These are phyloP conservation scores for Drosophila subquinaria DNA, from an alignment of 2,888 invertebrate species.

Conservation along the genomic window DNA sequence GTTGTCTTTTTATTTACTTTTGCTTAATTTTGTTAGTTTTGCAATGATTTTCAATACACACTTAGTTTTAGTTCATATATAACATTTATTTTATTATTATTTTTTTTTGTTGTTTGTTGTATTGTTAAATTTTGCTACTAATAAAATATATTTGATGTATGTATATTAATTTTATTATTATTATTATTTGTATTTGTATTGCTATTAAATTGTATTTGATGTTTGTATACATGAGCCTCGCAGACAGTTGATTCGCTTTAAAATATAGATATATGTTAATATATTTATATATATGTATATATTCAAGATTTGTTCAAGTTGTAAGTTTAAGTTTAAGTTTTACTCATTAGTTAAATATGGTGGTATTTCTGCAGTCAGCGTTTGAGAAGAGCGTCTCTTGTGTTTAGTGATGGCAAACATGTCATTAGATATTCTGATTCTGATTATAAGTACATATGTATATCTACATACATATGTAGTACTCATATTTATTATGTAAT, in stretches of 20 bases:
- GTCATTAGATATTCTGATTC: conserved; percentile 39
- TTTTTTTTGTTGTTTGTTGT: conserved; percentile 43
- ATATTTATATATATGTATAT: conserved; percentile 27
- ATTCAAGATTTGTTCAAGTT: conserved; percentile 50
- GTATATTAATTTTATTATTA: conserved; percentile 46
- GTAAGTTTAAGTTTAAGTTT: conserved; percentile 48
- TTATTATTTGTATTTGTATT: conserved; percentile 38
- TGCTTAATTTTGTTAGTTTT: conserved; percentile 39
- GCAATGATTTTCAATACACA: conserved; percentile 69
- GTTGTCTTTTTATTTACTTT: conserved; percentile 55
- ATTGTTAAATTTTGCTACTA: conserved; percentile 76
- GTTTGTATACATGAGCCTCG: conserved; percentile 60
- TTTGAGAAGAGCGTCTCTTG: conserved; percentile 82
- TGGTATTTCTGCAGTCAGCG: conserved; percentile 84
- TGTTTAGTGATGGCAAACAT: conserved; percentile 78
- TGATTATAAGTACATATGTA: conserved; percentile 13
- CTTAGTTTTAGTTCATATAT: conserved; percentile 63
- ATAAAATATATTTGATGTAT: conserved; percentile 78
- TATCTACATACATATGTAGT: conserved; percentile 24
- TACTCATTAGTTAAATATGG: conserved; percentile 71
- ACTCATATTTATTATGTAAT: conserved; percentile 10
- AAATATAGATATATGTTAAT: conserved; percentile 52
- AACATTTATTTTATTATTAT: conserved; percentile 62
- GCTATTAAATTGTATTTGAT: conserved; percentile 54
- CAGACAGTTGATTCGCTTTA: conserved; percentile 64